Evolutionary conservation across 2,888 invertebrate genomes (phyloP), one percentile per base, ranked within the genome.

Genomic region (Pollenia griseotomentosa): DNA sequence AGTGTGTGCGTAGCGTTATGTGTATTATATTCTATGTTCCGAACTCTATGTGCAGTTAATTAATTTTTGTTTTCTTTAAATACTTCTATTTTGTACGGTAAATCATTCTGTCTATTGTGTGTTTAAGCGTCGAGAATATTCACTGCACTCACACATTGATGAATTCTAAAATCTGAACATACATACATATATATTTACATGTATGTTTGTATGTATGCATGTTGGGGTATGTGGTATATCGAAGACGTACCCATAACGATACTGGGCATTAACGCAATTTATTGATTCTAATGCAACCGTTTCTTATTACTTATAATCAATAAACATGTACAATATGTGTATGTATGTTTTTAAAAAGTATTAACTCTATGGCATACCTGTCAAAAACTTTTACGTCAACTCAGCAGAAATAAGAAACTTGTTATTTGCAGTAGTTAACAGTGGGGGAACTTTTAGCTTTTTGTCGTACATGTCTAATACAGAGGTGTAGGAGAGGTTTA

Each of bases 21-120:
- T 53, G 40, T 33, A 33, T n/a, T 66, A 16, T 42, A n/a, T 48
- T 48, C 40, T 61, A n/a, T 66, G 46, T 40, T 73, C 66, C 66
- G 16, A 73, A 65, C 68, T 66, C 80, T 80, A 85, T 88, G 83
- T 88, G 86, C 86, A 86, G 88, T 88, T 88, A 88, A 88, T 88
- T 88, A 88, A 88, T 88, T 88, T 88, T 88, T 84, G 66, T 85
- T 83, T 88, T 86, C 33, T 78, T 73, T 75, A 71, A 71, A 78
- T 83, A 71, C 65, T 71, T 65, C 23, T 71, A 46, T 59, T 75
- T 75, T 77, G 33, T 71, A 83, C 71, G 57, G 71, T 78, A 71
- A 78, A 70, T 71, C 33, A 63, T 77, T 77, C 55, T 63, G 61
- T 57, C 51, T 75, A 46, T 68, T 83, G 55, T 65, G 14, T 16